Conservation (phyloP, 2,113 vertebrate species). For the Leptosomus discolor region DNA sequence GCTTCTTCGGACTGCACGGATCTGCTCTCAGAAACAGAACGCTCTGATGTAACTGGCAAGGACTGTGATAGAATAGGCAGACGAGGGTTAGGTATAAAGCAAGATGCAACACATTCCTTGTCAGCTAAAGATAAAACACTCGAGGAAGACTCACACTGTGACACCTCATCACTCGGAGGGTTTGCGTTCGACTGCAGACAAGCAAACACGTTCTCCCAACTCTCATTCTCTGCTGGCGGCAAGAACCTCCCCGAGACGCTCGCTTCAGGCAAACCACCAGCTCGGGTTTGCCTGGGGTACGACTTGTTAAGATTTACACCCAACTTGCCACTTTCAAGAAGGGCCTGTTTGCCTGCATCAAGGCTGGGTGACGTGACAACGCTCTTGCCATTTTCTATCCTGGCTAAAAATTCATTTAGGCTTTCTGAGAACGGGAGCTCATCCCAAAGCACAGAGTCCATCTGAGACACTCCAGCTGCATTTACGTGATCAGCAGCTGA, state of each 20-base stretch:
- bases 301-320: not conserved
- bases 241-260: not conserved
- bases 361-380: not conserved
- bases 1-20: not conserved
- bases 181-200: not conserved
- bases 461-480: not conserved
- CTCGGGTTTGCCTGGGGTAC: not conserved
- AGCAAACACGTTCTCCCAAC: not conserved
- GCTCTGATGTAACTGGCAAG: not conserved
- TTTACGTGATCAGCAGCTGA: not conserved
- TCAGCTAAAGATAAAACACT: not conserved
- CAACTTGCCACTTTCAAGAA: not conserved
- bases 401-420: slow-evolving; percentile 73
- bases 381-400: slow-evolving; percentile 37
- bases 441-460: slow-evolving; percentile 60
- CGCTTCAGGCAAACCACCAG: not conserved
- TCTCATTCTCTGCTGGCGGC: not conserved
- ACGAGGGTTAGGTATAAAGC: not conserved
- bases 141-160: not conserved
- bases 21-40: not conserved
- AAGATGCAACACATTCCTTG: not conserved
- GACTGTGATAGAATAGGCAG: not conserved
- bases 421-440: slow-evolving; percentile 79
- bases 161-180: not conserved
- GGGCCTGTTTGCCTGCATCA: not conserved